Conservation (phyloP, 2,888 invertebrate species). For the Charanyca ferruginea region DNA sequence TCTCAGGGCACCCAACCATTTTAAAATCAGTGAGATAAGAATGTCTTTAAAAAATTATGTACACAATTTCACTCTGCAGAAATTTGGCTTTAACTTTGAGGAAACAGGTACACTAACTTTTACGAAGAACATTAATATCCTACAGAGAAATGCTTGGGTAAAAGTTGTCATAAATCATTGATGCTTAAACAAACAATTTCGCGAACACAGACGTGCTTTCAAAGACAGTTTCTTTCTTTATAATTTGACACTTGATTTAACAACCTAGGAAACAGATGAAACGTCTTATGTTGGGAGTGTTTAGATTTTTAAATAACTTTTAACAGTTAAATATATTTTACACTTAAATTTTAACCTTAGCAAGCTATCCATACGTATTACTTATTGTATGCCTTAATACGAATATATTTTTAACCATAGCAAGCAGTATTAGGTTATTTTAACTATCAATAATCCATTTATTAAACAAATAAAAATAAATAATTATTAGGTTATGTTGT, state of each 20-base stretch:
- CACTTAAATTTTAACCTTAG: neutral
- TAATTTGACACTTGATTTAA: neutral
- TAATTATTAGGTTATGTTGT: too few species aligned
- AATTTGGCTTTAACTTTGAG: neutral
- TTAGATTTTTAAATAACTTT: neutral
- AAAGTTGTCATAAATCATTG: constrained; percentile 25
- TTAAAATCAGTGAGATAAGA: too few species aligned
- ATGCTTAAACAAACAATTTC: constrained; percentile 8
- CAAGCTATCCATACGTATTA: neutral
- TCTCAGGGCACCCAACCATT: neutral
- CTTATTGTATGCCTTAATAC: too few species aligned
- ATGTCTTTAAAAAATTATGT: neutral
- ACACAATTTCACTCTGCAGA: neutral
- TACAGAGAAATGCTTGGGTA: constrained; percentile 1
- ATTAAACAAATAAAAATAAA: too few species aligned
- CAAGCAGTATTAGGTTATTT: neutral
- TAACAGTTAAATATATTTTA: neutral
- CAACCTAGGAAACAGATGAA: neutral
- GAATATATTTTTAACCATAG: neutral
- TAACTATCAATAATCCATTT: too few species aligned
- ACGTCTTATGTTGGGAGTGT: neutral
- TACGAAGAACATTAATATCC: constrained; percentile 2
- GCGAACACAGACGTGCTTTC: neutral
- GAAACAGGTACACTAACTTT: constrained; percentile 8
- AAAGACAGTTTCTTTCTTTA: neutral